phyloP scores from a whole-genome alignment of 2,113 vertebrate species.

The Apodemus speciosus region DNA sequence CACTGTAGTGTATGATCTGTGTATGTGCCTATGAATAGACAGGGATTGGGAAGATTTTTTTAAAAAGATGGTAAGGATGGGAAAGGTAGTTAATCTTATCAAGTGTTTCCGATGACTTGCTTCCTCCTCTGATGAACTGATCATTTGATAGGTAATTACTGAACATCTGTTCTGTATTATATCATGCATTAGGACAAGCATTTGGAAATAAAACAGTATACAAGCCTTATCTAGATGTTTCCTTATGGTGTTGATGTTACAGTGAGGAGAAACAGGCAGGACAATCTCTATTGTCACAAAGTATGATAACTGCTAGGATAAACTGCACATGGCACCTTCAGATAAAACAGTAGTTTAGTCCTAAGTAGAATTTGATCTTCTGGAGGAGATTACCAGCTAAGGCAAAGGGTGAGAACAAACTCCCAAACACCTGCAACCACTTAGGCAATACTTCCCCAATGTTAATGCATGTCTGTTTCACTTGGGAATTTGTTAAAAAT shows the following conservation, averaged over 20 bases:
- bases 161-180: not conserved
- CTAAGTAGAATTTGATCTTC: not conserved
- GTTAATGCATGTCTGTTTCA: not conserved
- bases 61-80: not conserved
- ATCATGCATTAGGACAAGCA: not conserved
- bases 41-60: not conserved
- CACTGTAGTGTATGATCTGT: not conserved
- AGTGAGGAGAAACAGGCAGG: not conserved
- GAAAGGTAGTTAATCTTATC: not conserved
- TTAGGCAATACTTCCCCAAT: not conserved
- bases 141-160: not conserved
- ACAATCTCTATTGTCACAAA: constrained; percentile 5
- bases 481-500: not conserved
- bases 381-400: not conserved
- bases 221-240: not conserved
- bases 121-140: not conserved
- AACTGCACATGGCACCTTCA: not conserved
- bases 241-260: not conserved
- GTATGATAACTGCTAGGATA: not conserved
- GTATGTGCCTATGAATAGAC: not conserved
- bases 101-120: not conserved
- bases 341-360: not conserved
- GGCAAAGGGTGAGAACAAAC: not conserved
- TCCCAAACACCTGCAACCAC: not conserved
- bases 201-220: constrained; percentile 21